These are phyloP conservation scores for Halictus rubicundus DNA, from an alignment of 1,140 invertebrate genomes.

Conservation along the genomic window DNA sequence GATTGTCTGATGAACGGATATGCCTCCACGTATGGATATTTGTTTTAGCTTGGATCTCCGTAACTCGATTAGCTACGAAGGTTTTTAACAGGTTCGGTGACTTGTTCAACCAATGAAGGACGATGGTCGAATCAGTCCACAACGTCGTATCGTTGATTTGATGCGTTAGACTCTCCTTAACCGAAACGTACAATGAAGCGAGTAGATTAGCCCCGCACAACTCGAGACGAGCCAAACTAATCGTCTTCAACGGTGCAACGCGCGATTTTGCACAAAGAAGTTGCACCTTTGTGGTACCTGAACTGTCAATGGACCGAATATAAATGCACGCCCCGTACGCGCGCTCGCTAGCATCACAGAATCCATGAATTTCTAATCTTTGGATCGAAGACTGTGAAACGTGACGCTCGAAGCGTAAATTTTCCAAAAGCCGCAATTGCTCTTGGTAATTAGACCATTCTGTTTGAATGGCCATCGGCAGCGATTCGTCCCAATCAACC, in stretches of 20 bases:
- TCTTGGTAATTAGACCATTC: neutral
- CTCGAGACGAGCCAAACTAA: neutral
- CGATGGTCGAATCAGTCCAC: no score
- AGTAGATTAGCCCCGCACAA: neutral
- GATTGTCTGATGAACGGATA: constrained; percentile 68
- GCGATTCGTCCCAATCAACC: no score
- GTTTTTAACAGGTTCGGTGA: constrained; percentile 51
- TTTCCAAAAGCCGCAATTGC: neutral
- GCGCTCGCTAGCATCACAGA: constrained; percentile 8
- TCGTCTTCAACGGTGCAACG: constrained; percentile 9
- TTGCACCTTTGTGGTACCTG: fast-evolving
- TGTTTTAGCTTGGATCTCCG: constrained; percentile 66
- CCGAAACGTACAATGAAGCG: neutral
- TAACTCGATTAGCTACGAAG: constrained; percentile 71
- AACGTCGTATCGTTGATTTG: neutral
- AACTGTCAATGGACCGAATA: neutral
- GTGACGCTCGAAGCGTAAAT: neutral
- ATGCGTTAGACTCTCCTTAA: neutral
- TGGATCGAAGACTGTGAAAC: fast-evolving
- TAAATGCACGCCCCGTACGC: constrained; percentile 12
- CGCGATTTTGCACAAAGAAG: no score
- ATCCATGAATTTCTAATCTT: constrained; percentile 11
- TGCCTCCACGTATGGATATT: constrained; percentile 64
- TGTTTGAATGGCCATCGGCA: neutral
- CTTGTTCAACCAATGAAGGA: constrained; percentile 64